These are phyloP conservation scores for Oryzias curvinotus DNA, from an alignment of 2,113 vertebrate genomes.

Conservation along the genomic window DNA sequence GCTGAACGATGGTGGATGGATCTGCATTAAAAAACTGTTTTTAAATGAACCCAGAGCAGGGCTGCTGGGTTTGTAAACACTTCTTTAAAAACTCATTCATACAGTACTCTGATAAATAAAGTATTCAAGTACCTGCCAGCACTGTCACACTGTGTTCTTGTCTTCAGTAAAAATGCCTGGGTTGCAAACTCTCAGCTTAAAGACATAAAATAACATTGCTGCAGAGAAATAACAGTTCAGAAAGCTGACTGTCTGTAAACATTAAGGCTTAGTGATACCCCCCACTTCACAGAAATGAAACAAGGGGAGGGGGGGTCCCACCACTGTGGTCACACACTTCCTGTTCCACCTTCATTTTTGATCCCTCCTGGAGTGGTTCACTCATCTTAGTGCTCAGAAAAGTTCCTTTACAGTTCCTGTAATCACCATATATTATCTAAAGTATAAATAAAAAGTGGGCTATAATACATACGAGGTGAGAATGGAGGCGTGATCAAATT, in stretches of 20 bases:
- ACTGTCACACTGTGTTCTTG: slow-evolving; percentile 21
- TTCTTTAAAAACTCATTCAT: slow-evolving; percentile 20
- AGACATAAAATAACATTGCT: slow-evolving; percentile 8
- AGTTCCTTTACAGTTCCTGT: slow-evolving; percentile 47
- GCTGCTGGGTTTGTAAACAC: too few relatives aligned
- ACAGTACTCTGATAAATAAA: slow-evolving; percentile 70
- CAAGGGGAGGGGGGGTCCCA: slow-evolving; percentile 8
- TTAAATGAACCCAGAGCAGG: too few relatives aligned
- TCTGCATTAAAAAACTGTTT: background rate
- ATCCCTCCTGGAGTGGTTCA: slow-evolving; percentile 2
- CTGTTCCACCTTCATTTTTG: slow-evolving; percentile 1
- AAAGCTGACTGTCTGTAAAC: slow-evolving; percentile 46
- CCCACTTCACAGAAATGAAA: slow-evolving; percentile 25
- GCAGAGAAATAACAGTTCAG: background rate
- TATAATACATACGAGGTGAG: slow-evolving; percentile 28
- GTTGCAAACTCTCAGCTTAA: slow-evolving; percentile 5
- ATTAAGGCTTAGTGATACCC: slow-evolving; percentile 43
- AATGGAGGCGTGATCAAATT: slow-evolving; percentile 38
- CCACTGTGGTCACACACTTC: background rate
- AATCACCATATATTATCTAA: slow-evolving; percentile 60
- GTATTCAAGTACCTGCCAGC: slow-evolving; percentile 67
- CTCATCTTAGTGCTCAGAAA: slow-evolving; percentile 54
- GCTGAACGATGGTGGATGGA: too few relatives aligned
- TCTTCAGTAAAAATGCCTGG: slow-evolving; percentile 11
- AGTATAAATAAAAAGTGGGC: slow-evolving; percentile 64